These are phyloP conservation scores for Pseudopodoces humilis DNA, from an alignment of 2,113 vertebrate species.

Conservation along the genomic window DNA sequence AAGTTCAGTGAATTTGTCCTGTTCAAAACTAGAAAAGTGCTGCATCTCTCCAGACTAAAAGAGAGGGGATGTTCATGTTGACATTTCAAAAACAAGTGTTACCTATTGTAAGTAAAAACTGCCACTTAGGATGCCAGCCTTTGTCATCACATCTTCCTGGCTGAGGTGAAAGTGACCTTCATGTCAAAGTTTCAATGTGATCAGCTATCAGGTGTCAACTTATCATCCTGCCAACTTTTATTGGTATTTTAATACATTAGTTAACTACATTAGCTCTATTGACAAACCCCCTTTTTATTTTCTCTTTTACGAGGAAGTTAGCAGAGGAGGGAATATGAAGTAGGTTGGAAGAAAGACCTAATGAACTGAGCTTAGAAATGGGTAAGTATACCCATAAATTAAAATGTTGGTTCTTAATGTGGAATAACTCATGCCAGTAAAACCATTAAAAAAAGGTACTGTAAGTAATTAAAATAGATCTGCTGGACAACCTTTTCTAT, in stretches of 20 bases:
- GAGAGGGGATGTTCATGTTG: fast-evolving
- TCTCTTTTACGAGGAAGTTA: neutral
- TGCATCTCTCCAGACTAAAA: neutral
- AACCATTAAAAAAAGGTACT: neutral
- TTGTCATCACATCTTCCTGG: neutral
- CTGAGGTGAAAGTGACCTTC: neutral
- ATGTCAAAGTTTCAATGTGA: neutral
- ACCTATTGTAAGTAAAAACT: neutral
- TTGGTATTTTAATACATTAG: neutral
- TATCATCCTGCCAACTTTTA: neutral
- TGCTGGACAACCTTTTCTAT: neutral
- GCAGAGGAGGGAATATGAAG: neutral
- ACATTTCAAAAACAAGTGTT: neutral
- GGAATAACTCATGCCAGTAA: neutral
- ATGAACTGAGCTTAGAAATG: neutral
- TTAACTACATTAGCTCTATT: neutral
- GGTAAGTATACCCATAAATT: neutral
- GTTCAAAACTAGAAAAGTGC: neutral
- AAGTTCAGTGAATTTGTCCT: neutral
- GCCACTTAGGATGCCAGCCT: neutral
- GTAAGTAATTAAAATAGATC: neutral
- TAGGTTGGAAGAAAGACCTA: neutral
- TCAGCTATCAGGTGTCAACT: neutral
- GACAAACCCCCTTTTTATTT: neutral
- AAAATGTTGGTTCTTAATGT: neutral